Base-by-base conservation (phyloP, 64 coral and sea anemone genomes). In the Acropora yongei region DNA sequence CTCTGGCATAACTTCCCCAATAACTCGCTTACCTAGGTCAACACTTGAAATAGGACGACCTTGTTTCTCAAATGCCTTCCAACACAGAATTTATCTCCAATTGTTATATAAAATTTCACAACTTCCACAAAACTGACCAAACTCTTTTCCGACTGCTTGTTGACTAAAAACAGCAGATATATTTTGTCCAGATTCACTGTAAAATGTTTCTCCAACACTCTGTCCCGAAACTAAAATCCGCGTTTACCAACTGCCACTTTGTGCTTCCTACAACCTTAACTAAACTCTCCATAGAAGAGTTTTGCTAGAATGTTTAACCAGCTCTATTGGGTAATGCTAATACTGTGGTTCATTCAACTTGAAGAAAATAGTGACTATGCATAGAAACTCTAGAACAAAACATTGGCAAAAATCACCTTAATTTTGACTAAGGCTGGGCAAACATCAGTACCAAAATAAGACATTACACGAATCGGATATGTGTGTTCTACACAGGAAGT, bases 91-190 rank as follows among this genome's bases (percentile, higher is more conserved):
- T 13, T 13, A 13, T 63, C 16, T 13, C 11, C 60, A 63, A 13
- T 55, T 63, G 60, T 12, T 63, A 63, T 63, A 63, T 7, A 63
- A 0, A 12, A 10, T 55, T 10, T 7, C 10, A 55, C 51, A 71
- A 71, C 68, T 40, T 81, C 49, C 16, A 60, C n/a, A 81, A 81
- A 60, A 60, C 17, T 60, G 51, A 81, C 79, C 79, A 81, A 60
- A 81, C 39, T 60, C 18, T 49, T 49, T n/a, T 3, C 42, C 20
- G 6, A 58, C 50, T 80, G 49, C 18, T 63, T 12, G 10, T 3
- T 81, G 1, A 7, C 30, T 20, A 19, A 3, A 20, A 71, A 71
- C 8, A 14, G 60, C 60, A 13, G 8, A 71, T 3, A 5, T 4
- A 39, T 8, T 0, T 19, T 5, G 39, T 30, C 68, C 19, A 20